These are phyloP conservation scores for Cinclus mexicanus DNA, from an alignment of 2,113 vertebrate species.

Conservation along the genomic window DNA sequence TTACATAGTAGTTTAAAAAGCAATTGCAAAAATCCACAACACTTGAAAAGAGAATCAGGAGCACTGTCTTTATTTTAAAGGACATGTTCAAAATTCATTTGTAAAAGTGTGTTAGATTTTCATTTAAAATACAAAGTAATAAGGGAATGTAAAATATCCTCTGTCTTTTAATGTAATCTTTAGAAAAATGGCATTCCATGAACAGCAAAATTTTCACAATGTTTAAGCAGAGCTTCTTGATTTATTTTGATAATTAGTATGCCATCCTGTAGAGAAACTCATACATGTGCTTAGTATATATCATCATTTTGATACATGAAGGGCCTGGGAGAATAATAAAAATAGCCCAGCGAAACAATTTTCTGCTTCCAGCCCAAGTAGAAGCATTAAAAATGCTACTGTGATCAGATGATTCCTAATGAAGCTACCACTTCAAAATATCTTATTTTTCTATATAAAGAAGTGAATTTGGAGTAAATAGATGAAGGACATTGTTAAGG, in stretches of 20 bases:
- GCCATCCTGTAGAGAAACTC: background rate
- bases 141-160: background rate
- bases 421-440: background rate
- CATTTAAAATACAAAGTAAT: background rate
- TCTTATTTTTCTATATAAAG: background rate
- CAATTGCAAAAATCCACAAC: background rate
- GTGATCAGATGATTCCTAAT: background rate
- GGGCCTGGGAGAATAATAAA: background rate
- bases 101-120: background rate
- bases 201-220: background rate
- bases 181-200: background rate
- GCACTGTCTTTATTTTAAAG: background rate
- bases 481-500: background rate
- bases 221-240: background rate
- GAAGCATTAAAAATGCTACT: background rate
- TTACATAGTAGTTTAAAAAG: background rate
- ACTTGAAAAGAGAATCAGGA: background rate
- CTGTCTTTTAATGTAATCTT: background rate
- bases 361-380: background rate
- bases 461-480: background rate
- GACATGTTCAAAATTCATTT: background rate
- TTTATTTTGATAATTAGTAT: background rate
- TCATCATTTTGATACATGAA: background rate
- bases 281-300: background rate
- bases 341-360: background rate